Evolutionary conservation across 2,797 vertebrate genomes (phyloP).

Genomic region (Columba guinea): DNA sequence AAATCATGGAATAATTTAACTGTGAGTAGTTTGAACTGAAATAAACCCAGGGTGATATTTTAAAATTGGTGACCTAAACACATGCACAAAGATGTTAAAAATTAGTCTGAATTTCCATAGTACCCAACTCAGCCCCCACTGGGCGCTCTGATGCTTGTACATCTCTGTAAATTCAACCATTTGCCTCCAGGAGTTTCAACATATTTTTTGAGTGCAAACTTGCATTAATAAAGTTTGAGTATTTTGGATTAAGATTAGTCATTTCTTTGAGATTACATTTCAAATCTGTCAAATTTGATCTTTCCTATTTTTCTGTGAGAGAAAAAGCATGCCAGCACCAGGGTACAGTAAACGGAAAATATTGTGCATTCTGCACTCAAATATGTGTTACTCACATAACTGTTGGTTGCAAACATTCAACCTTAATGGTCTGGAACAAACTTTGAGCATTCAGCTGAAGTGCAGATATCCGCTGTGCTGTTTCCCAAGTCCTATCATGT

Average conservation of each 20-base stretch:
- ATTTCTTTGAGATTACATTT: conserved; percentile 48
- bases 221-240: neutral
- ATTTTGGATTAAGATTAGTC: conserved; percentile 35
- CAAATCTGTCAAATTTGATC: conserved; percentile 41
- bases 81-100: neutral
- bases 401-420: conserved; percentile 52
- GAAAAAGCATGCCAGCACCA: neutral
- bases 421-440: conserved; percentile 68
- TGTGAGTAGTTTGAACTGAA: neutral
- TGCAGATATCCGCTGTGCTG: conserved; percentile 50
- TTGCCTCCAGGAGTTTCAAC: neutral
- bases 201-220: neutral
- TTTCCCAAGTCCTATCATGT: conserved; percentile 53
- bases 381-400: conserved; percentile 56
- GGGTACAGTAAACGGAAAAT: conserved; percentile 64
- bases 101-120: neutral
- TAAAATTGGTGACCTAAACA: neutral
- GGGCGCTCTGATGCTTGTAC: neutral
- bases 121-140: neutral
- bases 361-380: conserved; percentile 24
- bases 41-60: neutral
- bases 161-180: neutral
- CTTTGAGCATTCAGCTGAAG: conserved; percentile 47
- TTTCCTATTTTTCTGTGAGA: conserved; percentile 25
- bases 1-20: neutral